phyloP scores from a whole-genome alignment of 1,140 invertebrate species.

The Augochlora pura region DNA sequence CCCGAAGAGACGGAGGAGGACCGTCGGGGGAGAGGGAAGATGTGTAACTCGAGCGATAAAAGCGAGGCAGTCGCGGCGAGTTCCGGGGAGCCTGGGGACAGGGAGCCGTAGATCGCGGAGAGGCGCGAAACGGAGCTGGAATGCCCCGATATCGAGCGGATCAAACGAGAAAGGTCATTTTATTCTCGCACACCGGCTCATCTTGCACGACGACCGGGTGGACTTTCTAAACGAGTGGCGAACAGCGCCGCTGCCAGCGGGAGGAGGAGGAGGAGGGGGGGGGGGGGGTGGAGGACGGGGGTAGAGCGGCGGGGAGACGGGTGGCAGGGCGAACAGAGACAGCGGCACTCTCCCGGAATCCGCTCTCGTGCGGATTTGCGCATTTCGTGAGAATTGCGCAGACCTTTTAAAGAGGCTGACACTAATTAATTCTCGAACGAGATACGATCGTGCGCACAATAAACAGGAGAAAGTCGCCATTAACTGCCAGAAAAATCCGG shows the following conservation, averaged over 20 bases:
- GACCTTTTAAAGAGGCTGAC: constrained; percentile 57
- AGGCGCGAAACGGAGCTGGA: constrained; percentile 1
- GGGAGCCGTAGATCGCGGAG: background rate
- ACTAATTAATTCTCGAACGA: constrained; percentile 63
- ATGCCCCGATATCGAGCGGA: constrained; percentile 28
- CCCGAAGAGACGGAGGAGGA: too few relatives aligned
- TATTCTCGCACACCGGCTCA: constrained; percentile 40
- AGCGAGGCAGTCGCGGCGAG: background rate
- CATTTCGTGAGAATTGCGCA: constrained; percentile 62
- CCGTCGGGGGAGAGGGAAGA: too few relatives aligned
- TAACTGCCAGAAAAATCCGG: constrained; percentile 59
- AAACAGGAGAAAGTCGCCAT: constrained; percentile 65
- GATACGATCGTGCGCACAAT: constrained; percentile 61
- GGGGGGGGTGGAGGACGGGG: too few relatives aligned
- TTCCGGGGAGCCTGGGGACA: background rate
- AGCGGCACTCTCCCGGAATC: constrained; percentile 22
- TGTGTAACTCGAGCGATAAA: background rate
- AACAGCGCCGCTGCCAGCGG: background rate
- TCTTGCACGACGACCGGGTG: constrained; percentile 28
- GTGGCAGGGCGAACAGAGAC: background rate
- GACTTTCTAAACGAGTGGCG: constrained; percentile 51
- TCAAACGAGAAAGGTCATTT: constrained; percentile 40
- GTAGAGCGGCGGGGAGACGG: too few relatives aligned
- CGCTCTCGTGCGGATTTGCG: constrained; percentile 58
- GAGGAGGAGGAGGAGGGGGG: too few relatives aligned